Conservation (phyloP, 2,113 vertebrate species). For the Aspidoscelis tigris region DNA sequence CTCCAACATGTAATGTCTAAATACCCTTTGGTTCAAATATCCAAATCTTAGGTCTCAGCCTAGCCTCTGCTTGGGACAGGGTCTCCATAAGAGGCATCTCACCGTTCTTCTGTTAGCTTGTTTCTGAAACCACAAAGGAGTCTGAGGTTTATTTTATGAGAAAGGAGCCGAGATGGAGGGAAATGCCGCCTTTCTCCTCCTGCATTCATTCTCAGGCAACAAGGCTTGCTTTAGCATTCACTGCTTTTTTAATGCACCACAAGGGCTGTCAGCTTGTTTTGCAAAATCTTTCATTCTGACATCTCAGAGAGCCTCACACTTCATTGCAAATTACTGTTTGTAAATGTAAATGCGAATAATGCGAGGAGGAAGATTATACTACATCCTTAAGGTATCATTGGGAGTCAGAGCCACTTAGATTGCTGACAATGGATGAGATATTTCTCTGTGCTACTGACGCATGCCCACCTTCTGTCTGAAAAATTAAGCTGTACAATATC, state of each 20-base stretch:
- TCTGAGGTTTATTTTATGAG: background rate
- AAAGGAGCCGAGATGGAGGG: background rate
- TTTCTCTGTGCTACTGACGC: constrained; percentile 33
- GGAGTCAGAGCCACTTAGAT: constrained; percentile 52
- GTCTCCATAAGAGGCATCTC: too few species aligned
- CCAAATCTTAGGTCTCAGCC: too few species aligned
- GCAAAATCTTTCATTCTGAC: constrained; percentile 35
- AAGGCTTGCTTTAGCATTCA: constrained; percentile 28
- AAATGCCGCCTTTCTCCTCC: background rate
- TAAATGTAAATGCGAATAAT: constrained; percentile 61
- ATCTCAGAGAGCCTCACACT: constrained; percentile 46
- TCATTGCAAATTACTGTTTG: constrained; percentile 43
- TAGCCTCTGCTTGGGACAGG: too few species aligned
- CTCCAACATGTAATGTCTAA: too few species aligned
- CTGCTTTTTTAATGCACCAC: constrained; percentile 28
- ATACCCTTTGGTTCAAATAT: too few species aligned
- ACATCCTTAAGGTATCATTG: constrained; percentile 60
- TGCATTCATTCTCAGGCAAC: background rate
- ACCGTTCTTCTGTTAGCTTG: background rate
- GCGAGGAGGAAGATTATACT: constrained; percentile 43
- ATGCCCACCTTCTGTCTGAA: constrained; percentile 42
- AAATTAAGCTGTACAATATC: constrained; percentile 46
- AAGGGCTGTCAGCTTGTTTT: constrained; percentile 18
- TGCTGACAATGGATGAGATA: constrained; percentile 47
- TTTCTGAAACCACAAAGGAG: background rate